Evolutionary conservation across 1,140 invertebrate species (phyloP).

Genomic region (Megalopta genalis): DNA sequence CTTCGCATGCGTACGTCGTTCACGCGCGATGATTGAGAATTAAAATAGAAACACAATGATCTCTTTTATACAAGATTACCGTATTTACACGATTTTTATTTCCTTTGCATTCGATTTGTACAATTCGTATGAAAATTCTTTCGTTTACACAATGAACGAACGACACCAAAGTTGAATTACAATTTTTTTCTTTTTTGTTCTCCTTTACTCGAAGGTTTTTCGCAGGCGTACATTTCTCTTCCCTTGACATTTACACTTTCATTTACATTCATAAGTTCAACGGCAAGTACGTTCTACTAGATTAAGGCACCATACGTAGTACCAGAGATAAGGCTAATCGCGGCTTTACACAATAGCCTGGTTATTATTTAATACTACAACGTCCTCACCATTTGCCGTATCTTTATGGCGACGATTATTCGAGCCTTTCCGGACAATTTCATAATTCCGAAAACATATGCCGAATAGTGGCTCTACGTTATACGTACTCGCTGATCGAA

Average conservation of each 20-base stretch:
- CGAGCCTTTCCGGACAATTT: neutral
- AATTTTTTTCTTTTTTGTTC: neutral
- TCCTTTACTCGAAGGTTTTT: too few species aligned
- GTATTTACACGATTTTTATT: slow-evolving; percentile 55
- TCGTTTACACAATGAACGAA: neutral
- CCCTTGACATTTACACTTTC: slow-evolving; percentile 31
- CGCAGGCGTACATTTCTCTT: neutral
- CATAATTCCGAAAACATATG: neutral
- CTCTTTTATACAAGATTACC: neutral
- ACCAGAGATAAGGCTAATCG: slow-evolving; percentile 13
- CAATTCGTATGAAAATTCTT: slow-evolving; percentile 25
- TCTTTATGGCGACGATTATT: slow-evolving; percentile 11
- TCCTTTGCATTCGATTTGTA: slow-evolving; percentile 38
- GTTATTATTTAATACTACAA: neutral
- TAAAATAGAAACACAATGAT: neutral
- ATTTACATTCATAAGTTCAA: slow-evolving; percentile 34
- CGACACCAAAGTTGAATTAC: neutral
- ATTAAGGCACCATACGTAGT: slow-evolving; percentile 29
- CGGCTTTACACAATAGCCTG: neutral
- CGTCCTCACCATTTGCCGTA: neutral
- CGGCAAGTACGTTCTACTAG: slow-evolving; percentile 13
- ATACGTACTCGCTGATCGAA: too few species aligned
- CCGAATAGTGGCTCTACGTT: neutral
- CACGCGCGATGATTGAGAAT: neutral
- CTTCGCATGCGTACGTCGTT: neutral